These are phyloP conservation scores for Actinia equina DNA, from an alignment of 64 coral and sea anemone species.

Conservation along the genomic window DNA sequence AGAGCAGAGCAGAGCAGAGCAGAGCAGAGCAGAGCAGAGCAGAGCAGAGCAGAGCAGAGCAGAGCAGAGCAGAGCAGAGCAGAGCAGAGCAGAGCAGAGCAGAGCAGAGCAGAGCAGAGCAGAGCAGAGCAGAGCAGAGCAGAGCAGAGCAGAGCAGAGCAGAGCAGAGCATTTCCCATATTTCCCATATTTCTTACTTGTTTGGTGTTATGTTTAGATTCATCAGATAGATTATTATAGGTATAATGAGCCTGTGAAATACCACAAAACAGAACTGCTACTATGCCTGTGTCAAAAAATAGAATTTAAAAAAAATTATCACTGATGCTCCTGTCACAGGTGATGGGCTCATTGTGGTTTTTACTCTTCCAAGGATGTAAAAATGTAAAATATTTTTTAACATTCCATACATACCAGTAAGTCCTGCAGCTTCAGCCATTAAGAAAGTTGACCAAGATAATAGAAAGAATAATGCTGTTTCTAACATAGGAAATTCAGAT, in stretches of 20 bases:
- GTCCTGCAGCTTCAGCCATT: constrained; percentile 93
- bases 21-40: no score
- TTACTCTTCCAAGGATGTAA: background rate
- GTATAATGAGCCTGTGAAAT: constrained; percentile 99
- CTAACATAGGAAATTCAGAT: constrained; percentile 92
- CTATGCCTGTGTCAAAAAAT: constrained; percentile 62
- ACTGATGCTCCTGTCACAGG: background rate
- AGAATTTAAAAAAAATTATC: no score
- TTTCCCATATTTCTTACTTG: constrained; percentile 53
- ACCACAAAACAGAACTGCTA: constrained; percentile 93
- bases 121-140: no score
- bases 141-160: no score
- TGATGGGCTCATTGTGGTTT: no score
- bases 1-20: no score
- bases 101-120: no score
- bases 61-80: no score
- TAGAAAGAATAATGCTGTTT: constrained; percentile 95
- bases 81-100: no score
- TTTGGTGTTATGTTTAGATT: constrained; percentile 96
- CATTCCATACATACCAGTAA: constrained; percentile 67
- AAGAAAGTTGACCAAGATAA: constrained; percentile 98
- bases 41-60: no score
- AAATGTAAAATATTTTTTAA: background rate
- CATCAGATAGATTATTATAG: constrained; percentile 92
- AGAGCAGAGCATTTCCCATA: no score